These are phyloP conservation scores for Luperina nickerlii DNA, from an alignment of 2,888 invertebrate genomes.

Conservation along the genomic window DNA sequence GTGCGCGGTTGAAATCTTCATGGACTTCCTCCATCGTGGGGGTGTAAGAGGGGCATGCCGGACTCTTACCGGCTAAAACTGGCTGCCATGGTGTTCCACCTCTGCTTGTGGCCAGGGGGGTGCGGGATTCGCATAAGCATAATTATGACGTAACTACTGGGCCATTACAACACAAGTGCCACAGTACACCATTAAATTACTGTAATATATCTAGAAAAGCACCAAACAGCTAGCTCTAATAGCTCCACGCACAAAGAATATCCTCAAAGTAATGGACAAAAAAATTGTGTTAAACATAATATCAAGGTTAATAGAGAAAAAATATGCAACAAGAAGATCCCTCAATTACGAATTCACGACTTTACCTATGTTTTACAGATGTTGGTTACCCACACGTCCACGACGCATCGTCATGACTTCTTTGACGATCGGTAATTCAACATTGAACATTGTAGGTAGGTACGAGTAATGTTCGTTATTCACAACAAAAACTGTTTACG, in stretches of 20 bases:
- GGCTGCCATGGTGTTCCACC: too few species aligned
- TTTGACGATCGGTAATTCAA: not conserved
- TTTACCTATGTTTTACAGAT: not conserved
- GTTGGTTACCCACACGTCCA: too few species aligned
- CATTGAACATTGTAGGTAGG: not conserved
- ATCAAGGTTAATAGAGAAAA: not conserved
- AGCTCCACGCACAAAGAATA: not conserved
- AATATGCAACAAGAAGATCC: not conserved
- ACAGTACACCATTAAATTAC: not conserved
- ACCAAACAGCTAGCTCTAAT: not conserved
- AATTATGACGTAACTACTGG: not conserved
- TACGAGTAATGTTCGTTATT: not conserved
- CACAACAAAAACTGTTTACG: constrained; percentile 11
- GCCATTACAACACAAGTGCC: not conserved
- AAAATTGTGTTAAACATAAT: not conserved
- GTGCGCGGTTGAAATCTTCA: too few species aligned
- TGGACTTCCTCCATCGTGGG: too few species aligned
- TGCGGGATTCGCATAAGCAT: too few species aligned
- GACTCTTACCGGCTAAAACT: too few species aligned
- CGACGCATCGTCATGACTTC: not conserved
- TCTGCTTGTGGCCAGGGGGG: too few species aligned
- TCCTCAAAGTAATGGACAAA: not conserved
- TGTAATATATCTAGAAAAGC: not conserved
- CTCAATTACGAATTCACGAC: not conserved
- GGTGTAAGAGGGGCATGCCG: too few species aligned